Conservation (phyloP, 2,797 vertebrate species). For the Malurus leucopterus region DNA sequence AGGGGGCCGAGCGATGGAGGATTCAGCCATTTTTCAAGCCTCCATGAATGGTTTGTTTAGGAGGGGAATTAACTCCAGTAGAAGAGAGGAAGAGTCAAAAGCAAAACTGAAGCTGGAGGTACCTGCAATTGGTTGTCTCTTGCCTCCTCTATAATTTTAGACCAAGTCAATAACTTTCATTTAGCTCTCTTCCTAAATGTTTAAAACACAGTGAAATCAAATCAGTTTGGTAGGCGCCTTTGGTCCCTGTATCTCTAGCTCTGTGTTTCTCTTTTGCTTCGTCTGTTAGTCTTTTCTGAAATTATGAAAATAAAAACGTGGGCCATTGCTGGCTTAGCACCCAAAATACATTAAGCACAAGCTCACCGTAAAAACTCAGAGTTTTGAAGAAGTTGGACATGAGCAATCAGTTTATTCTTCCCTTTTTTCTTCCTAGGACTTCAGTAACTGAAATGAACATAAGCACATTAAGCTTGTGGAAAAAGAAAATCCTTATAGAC, state of each 20-base stretch:
- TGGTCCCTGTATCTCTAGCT: neutral
- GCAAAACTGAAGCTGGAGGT: conserved; percentile 63
- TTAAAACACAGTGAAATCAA: conserved; percentile 2
- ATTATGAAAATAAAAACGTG: neutral
- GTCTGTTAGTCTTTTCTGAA: neutral
- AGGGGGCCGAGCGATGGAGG: conserved; percentile 62
- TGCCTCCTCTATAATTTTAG: conserved; percentile 61
- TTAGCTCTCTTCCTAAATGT: conserved; percentile 54
- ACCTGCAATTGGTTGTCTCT: conserved; percentile 65
- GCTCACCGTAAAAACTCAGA: neutral
- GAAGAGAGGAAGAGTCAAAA: conserved; percentile 69
- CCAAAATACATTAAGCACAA: neutral
- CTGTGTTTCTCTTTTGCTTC: conserved; percentile 4
- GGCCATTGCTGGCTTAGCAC: neutral
- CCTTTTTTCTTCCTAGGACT: conserved; percentile 28
- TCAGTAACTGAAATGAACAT: neutral
- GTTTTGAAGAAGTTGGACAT: neutral
- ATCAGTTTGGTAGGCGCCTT: conserved; percentile 1
- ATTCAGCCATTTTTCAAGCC: conserved; percentile 72
- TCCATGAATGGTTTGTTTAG: conserved; percentile 71
- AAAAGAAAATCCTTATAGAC: neutral
- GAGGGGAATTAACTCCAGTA: conserved; percentile 69
- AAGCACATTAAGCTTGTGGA: neutral
- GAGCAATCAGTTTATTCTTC: neutral
- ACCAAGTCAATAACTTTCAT: neutral